phyloP scores from a whole-genome alignment of 2,113 vertebrate species.

The Ibidorhyncha struthersii region DNA sequence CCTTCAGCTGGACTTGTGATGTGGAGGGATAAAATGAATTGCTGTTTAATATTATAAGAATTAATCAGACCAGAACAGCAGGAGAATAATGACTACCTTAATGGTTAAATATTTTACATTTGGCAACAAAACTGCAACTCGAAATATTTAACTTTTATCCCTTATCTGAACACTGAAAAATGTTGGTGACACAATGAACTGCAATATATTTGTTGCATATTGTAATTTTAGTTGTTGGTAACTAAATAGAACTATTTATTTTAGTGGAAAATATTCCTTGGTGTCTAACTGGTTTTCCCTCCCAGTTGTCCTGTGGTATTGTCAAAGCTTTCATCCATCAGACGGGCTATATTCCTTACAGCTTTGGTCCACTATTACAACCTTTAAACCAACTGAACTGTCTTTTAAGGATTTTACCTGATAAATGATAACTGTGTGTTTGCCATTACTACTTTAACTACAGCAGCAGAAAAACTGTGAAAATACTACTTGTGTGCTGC shows the following conservation, averaged over 20 bases:
- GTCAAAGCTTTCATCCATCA: neutral
- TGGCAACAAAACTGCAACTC: conserved; percentile 63
- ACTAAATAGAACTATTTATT: conserved; percentile 15
- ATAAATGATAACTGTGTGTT: neutral
- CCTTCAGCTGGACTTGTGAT: conserved; percentile 80
- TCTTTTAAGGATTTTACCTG: neutral
- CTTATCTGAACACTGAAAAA: conserved; percentile 27
- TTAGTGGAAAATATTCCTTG: neutral
- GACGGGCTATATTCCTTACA: neutral
- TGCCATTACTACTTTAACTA: neutral
- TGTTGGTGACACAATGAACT: neutral
- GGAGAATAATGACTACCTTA: conserved; percentile 78
- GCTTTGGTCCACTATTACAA: neutral
- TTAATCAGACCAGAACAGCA: conserved; percentile 79
- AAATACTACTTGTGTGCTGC: neutral
- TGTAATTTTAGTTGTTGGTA: conserved; percentile 16
- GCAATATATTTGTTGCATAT: neutral
- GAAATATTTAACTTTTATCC: conserved; percentile 68
- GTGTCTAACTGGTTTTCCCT: neutral
- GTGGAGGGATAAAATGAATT: conserved; percentile 73
- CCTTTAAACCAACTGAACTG: neutral
- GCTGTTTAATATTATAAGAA: conserved; percentile 81
- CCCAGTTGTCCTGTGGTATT: neutral
- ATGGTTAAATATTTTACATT: conserved; percentile 71
- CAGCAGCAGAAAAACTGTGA: neutral